Evolutionary conservation across 2,888 invertebrate genomes (phyloP).

Genomic region (Dasypogon diadema): DNA sequence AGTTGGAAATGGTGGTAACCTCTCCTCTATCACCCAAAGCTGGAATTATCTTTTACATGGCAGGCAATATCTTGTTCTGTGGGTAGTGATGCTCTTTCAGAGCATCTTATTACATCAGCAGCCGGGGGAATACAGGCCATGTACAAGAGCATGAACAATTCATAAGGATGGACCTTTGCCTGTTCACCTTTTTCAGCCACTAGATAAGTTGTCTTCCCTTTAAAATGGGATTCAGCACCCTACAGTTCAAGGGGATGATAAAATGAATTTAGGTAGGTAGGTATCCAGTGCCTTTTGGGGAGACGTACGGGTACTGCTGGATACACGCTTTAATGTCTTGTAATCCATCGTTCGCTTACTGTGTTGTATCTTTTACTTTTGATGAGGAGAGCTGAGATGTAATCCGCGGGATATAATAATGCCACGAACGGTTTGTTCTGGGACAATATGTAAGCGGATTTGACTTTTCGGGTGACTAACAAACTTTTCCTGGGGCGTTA

Average conservation of each 20-base stretch:
- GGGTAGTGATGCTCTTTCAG: neutral
- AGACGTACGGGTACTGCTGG: neutral
- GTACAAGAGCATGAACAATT: conserved; percentile 47
- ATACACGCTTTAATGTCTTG: conserved; percentile 25
- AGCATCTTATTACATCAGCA: conserved; percentile 29
- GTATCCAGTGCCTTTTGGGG: neutral
- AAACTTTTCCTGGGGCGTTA: neutral
- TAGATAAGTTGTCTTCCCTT: conserved; percentile 43
- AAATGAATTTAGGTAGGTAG: conserved; percentile 17
- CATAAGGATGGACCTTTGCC: conserved; percentile 48
- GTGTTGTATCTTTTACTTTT: conserved; percentile 23
- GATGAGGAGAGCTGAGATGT: conserved; percentile 29
- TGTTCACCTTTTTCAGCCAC: conserved; percentile 38
- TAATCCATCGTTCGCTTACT: conserved; percentile 46
- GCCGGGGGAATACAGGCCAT: neutral
- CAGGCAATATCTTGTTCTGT: conserved; percentile 13
- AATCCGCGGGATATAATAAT: conserved; percentile 28
- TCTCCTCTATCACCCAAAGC: too few relatives aligned
- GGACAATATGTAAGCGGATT: neutral
- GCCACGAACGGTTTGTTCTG: neutral
- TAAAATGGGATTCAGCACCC: conserved; percentile 25
- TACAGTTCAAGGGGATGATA: conserved; percentile 5
- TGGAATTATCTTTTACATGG: neutral
- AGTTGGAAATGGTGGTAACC: neutral
- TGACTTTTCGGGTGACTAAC: neutral